Evolutionary conservation across 2,888 invertebrate genomes (phyloP).

Genomic region (Suillia variegata): DNA sequence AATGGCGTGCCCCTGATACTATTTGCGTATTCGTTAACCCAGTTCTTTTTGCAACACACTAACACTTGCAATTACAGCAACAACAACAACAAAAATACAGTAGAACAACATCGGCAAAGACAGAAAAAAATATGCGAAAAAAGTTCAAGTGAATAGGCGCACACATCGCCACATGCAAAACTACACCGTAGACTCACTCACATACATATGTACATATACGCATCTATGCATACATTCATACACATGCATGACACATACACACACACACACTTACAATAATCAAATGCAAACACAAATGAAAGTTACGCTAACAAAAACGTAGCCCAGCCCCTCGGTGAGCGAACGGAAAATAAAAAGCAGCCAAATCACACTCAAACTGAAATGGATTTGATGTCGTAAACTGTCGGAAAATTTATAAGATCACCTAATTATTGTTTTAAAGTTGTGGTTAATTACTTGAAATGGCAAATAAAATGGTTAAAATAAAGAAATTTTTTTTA

Average conservation of each 20-base stretch:
- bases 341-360: background rate
- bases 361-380: too few species aligned
- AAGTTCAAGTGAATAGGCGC: constrained; percentile 5
- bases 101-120: background rate
- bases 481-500: too few species aligned
- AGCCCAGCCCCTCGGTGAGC: background rate
- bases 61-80: background rate
- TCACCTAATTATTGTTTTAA: too few species aligned
- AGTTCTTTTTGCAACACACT: background rate
- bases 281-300: background rate
- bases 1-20: background rate
- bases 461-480: too few species aligned
- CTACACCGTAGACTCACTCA: too few species aligned
- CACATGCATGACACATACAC: background rate
- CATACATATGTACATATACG: background rate
- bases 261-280: background rate
- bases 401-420: too few species aligned
- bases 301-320: background rate
- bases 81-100: background rate
- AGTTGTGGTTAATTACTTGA: too few species aligned
- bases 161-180: too few species aligned
- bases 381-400: too few species aligned
- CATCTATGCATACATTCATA: background rate
- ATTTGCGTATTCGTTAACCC: constrained; percentile 5
- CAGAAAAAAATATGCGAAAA: background rate